Percentiles rank a stretch among this genome's conserved stretches.
Conservation (phyloP, 92 coral and sea anemone genomes). For the Hydrozoanthus gracilis region DNA sequence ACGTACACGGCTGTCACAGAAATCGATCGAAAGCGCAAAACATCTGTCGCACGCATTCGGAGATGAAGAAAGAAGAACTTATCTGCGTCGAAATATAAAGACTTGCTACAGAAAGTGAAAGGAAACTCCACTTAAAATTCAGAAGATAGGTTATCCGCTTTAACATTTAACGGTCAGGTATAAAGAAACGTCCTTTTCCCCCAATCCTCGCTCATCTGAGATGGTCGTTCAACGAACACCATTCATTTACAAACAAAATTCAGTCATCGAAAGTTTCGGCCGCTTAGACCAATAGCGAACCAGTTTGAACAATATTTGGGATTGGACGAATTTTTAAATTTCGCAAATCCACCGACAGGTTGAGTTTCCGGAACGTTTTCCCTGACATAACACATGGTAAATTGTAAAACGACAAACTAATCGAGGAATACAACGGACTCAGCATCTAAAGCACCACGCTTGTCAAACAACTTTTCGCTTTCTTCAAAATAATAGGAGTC, state of each 20-base stretch:
- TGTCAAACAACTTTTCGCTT: background rate
- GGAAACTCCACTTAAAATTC: background rate
- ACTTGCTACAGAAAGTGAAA: background rate
- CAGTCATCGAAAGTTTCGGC: conserved; percentile 80
- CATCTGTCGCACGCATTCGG: conserved; percentile 48
- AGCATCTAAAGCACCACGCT: conserved; percentile 21
- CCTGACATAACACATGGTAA: conserved; percentile 53
- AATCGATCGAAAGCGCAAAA: conserved; percentile 12
- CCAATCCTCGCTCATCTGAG: conserved; percentile 51
- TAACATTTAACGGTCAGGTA: background rate
- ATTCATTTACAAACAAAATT: conserved; percentile 87
- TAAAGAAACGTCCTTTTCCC: conserved; percentile 39
- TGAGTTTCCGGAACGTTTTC: conserved; percentile 71
- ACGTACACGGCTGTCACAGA: background rate
- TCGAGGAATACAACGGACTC: background rate
- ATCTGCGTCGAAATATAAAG: conserved; percentile 19
- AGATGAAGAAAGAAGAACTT: background rate
- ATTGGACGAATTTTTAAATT: conserved; percentile 97
- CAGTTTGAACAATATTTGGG: conserved; percentile 82
- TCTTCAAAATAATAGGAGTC: background rate
- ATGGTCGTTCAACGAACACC: conserved; percentile 54
- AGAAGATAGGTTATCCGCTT: background rate
- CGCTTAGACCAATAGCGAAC: conserved; percentile 93
- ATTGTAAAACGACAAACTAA: conserved; percentile 30
- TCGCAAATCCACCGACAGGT: conserved; percentile 85